A percentile compares a stretch with the other conserved stretches of the same genome.
Evolutionary conservation across 2,797 vertebrate species (phyloP).

Genomic region (Tauraco hartlaubi): DNA sequence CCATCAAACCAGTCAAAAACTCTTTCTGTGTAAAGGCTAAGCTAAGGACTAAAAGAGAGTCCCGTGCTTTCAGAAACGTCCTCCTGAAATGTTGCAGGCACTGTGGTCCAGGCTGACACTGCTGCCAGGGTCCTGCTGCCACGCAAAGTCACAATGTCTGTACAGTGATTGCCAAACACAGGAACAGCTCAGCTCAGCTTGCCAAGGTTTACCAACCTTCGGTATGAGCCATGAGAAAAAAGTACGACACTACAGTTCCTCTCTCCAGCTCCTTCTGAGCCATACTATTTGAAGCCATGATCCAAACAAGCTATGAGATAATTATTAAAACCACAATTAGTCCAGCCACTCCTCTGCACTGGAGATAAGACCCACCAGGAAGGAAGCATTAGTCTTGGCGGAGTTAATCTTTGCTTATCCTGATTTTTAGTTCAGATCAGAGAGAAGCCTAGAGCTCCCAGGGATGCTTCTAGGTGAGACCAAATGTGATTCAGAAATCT

Average conservation of each 20-base stretch:
- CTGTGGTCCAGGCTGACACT: too few species aligned
- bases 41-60: neutral
- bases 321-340: neutral
- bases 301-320: neutral
- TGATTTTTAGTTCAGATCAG: neutral
- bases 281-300: neutral
- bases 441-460: neutral
- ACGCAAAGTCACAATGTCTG: rapidly evolving
- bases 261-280: neutral
- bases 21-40: neutral
- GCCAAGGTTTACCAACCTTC: neutral
- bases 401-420: neutral
- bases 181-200: neutral
- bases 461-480: neutral
- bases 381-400: neutral
- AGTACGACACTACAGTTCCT: neutral
- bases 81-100: neutral
- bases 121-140: neutral
- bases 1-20: neutral
- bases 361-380: neutral
- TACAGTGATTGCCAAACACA: rapidly evolving
- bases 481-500: neutral
- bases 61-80: neutral
- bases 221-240: neutral
- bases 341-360: neutral